These are phyloP conservation scores for Aphis craccivora DNA, from an alignment of 1,140 invertebrate genomes.

Conservation along the genomic window DNA sequence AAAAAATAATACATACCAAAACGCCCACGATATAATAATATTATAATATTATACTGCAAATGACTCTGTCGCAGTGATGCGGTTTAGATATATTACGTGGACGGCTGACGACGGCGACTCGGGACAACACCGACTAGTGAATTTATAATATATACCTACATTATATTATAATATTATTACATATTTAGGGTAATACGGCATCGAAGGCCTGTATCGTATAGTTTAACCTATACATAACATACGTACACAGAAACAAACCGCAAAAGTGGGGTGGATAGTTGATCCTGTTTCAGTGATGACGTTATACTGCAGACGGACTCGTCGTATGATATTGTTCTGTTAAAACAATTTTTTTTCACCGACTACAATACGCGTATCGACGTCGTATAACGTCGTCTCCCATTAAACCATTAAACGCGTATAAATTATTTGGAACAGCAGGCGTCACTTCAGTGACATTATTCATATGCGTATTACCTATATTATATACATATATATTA, in stretches of 20 bases:
- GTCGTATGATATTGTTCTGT: not conserved
- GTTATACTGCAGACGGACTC: not conserved
- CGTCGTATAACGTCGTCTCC: no score
- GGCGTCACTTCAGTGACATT: not conserved
- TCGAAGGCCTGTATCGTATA: no score
- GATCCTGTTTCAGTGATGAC: not conserved
- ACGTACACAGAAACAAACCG: not conserved
- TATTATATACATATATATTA: not conserved
- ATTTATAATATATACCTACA: not conserved
- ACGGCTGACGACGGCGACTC: not conserved
- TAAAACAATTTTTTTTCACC: not conserved
- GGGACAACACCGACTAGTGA: not conserved
- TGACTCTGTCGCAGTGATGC: not conserved
- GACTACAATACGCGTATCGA: not conserved
- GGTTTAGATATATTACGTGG: not conserved
- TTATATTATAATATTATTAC: not conserved
- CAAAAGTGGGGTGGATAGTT: not conserved
- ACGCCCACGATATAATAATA: slow-evolving; percentile 46
- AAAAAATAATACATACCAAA: slow-evolving; percentile 29
- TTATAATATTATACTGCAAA: not conserved
- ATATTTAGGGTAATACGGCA: not conserved
- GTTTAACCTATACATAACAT: not conserved
- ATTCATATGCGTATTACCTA: not conserved
- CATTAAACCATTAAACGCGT: not conserved
- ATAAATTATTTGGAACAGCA: not conserved